Evolutionary conservation across 2,888 invertebrate genomes (phyloP), one percentile per base, ranked within the genome.

Genomic region (Xestoiulus laeticollis): DNA sequence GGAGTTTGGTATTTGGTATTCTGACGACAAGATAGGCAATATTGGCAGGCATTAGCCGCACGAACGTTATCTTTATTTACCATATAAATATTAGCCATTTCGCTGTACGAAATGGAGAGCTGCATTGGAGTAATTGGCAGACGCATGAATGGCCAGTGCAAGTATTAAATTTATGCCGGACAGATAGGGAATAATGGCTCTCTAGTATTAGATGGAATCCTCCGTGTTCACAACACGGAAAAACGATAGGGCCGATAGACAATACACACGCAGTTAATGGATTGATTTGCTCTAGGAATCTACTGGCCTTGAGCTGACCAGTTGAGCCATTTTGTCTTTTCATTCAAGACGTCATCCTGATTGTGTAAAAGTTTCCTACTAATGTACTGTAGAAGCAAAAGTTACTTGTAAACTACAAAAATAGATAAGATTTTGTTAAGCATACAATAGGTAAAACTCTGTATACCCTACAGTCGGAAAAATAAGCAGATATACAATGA

Each of bases 41-140:
- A 68, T 68, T 68, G 68, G 68, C 10, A 68, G 68, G 68, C 68
- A 68, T 68, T 68, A 68, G 68, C 68, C 68, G 68, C 68, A 26
- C 26, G 68, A 26, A 68, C 68, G 68, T 68, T 68, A 68, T 68
- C 68, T 68, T 68, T 68, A 68, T 68, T 68, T 68, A 68, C 68
- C 68, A 68, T 68, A 68, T 68, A 68, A 68, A 68, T 68, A 68
- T 68, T 68, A 48, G 68, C 26, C 68, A 68, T 68, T 26, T 26
- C 26, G 59, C 22, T 59, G 26, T 10, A 26, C 26, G 26, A 4
- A 14, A 48, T 48, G 48, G 48, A 48, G 48, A 48, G 48, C n/a
- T n/a, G n/a, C 48, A 48, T 10, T 12, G 26, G 3, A 26, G 68
- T 26, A 26, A 68, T 68, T 68, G 68, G 68, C 68, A n/a, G 68